Evolutionary conservation across 2,888 invertebrate genomes (phyloP).

Genomic region (Abrostola triplasia): DNA sequence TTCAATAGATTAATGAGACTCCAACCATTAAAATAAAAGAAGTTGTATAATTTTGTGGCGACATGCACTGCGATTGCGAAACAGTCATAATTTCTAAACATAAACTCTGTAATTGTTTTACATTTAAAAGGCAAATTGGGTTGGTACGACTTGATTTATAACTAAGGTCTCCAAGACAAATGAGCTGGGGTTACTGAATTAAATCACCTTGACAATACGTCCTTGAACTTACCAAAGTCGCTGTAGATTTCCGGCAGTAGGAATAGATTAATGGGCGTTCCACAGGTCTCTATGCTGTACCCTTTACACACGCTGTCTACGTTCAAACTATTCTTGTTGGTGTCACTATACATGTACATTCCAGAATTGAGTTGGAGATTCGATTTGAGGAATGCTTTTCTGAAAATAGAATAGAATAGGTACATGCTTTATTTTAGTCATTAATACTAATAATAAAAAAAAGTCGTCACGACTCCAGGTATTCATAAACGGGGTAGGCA

Average conservation of each 20-base stretch:
- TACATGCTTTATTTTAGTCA: background rate
- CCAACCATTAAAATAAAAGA: too few species aligned
- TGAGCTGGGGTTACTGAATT: conserved; percentile 37
- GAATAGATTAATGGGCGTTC: conserved; percentile 91
- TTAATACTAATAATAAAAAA: background rate
- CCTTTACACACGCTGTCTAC: conserved; percentile 82
- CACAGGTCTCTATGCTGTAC: conserved; percentile 87
- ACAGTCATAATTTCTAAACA: too few species aligned
- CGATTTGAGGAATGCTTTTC: conserved; percentile 89
- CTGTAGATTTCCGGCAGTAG: conserved; percentile 90
- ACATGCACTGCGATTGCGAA: too few species aligned
- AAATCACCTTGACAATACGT: conserved; percentile 41
- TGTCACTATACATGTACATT: conserved; percentile 89
- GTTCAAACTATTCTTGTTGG: conserved; percentile 77
- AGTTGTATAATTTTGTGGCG: too few species aligned
- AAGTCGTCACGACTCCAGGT: too few species aligned
- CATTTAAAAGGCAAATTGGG: conserved; percentile 5
- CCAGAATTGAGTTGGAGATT: conserved; percentile 91
- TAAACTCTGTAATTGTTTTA: background rate
- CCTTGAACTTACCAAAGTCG: conserved; percentile 75
- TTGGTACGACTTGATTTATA: conserved; percentile 5
- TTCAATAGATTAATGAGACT: too few species aligned
- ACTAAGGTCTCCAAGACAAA: conserved; percentile 43
- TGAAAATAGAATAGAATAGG: conserved; percentile 53
- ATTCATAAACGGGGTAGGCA: background rate